Evolutionary conservation across 1,140 invertebrate species (phyloP), one percentile per base, ranked within the genome.

Genomic region (Geopemphigus sp.): DNA sequence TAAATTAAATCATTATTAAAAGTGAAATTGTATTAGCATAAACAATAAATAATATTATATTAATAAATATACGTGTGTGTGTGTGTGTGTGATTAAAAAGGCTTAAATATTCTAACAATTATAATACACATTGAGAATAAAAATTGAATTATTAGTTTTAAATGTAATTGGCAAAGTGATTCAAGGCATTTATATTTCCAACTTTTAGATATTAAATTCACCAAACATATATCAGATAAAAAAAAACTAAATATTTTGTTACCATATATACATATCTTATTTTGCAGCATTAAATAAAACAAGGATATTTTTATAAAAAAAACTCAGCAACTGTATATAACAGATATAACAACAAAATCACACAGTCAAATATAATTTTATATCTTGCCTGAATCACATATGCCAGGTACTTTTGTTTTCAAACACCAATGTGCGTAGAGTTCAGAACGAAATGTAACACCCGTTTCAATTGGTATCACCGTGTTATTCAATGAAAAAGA

Each of bases 401-500:
- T 76, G 29, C n/a, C 72, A 73, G 92, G 92, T 85, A 94, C 88
- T 84, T 92, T 90, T 84, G 92, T 92, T 89, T 95, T 95, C 86
- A 94, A 90, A 93, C 93, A 95, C 94, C 94, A 95, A 86, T 95
- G 93, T 81, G 93, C 93, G 85, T 95, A 95, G 84, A 95, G 87
- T 83, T 92, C 92, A 32, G 93, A 94, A 50, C 91, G 90, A 86
- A 94, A 83, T 76, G 81, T 83, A 81, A 86, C 86, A 80, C 82
- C 59, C 86, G 85, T 73, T 73, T 87, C 87, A 11, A 89, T 89
- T 17, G 89, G 89, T 59, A 90, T 84, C 3, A 90, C 90, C 0
- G 90, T 91, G 3, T 91, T 92, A 54, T 88, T 90, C 83, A 92
- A 92, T 0, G 90, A 91, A 3, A 90, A 92, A 0, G 89, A 90